These are phyloP conservation scores for Drosophila pachea DNA, from an alignment of 1,140 invertebrate species.

Conservation along the genomic window DNA sequence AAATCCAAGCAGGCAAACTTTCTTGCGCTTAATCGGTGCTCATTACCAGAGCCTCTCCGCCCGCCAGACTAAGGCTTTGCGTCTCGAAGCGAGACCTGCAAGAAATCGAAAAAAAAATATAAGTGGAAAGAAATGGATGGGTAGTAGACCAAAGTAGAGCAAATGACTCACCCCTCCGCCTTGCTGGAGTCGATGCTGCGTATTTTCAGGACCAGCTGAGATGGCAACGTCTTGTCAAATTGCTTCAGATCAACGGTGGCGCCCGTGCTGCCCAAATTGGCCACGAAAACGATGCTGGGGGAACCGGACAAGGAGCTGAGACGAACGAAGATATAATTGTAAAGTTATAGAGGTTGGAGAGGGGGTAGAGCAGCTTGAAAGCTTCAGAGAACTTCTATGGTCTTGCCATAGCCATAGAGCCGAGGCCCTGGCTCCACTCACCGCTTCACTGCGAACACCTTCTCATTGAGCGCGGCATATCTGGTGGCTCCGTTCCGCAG, in stretches of 20 bases:
- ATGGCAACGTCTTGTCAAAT: constrained; percentile 55
- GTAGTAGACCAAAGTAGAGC: not conserved
- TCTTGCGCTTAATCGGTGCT: constrained; percentile 22
- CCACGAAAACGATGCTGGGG: constrained; percentile 38
- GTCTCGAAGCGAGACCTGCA: constrained; percentile 41
- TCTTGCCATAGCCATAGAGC: too few species aligned
- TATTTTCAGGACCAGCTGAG: constrained; percentile 37
- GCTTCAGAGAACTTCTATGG: too few species aligned
- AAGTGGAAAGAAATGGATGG: not conserved
- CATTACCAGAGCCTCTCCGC: constrained; percentile 56
- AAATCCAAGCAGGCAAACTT: constrained; percentile 12
- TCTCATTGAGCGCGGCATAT: constrained; percentile 66
- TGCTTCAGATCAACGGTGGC: constrained; percentile 43
- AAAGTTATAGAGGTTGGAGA: not conserved
- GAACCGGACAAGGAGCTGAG: constrained; percentile 35
- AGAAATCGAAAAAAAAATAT: not conserved
- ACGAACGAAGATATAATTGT: not conserved
- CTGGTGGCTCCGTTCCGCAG: constrained; percentile 76
- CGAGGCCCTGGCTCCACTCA: too few species aligned
- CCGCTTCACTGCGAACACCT: constrained; percentile 76
- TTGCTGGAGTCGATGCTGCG: constrained; percentile 53
- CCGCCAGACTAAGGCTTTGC: constrained; percentile 39
- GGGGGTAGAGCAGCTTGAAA: too few species aligned
- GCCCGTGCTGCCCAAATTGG: constrained; percentile 44
- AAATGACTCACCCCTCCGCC: constrained; percentile 41